Base-by-base conservation (phyloP, 2,888 invertebrate species). In the Xestia rhomboidea region DNA sequence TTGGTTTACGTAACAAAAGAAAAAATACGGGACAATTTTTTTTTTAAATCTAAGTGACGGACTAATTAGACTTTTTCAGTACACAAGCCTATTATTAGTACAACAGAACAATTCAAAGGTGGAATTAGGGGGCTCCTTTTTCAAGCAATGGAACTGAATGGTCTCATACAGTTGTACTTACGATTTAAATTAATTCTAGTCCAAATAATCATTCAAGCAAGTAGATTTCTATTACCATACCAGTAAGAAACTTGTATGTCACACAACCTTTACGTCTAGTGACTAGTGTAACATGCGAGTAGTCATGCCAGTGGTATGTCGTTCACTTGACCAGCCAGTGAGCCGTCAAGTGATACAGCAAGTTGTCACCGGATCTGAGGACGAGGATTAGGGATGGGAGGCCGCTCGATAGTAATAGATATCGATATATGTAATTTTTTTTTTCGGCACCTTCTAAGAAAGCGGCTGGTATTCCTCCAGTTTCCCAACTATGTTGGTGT, bases 281-380 rank as follows among this genome's bases (percentile, higher is more conserved):
- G 44, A 70, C 15, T 71, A 80, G 81, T 51, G 4, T 74, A 46
- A 46, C 67, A 77, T 41, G 57, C 54, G 13, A 75, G 70, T 60
- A 30, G 38, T 46, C 67, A 68, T 71, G 49, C 41, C 64, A 78
- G 38, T 24, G 66, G 63, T 44, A 57, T 77, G 72, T 54, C 54
- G 41, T 87, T 81, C 72, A 79, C 78, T 80, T 70, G 82, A 68
- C 75, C 54, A 62, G 74, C 34, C 68, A 71, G 60, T 68, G 49
- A 72, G 38, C 49, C 13, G 77, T 60, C 68, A 41, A 68, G 70
- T 67, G 51, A 84, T 81, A 78, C 78, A 83, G 81, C 87, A 80
- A 81, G 84, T 81, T 88, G 88, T 85, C 89, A 88, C 88, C 76
- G 87, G 89, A 90, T 76, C 81, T 63, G 54, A 51, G 44, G 24